Base-by-base conservation (phyloP, 2,113 vertebrate species). In the Bothrops jararaca region DNA sequence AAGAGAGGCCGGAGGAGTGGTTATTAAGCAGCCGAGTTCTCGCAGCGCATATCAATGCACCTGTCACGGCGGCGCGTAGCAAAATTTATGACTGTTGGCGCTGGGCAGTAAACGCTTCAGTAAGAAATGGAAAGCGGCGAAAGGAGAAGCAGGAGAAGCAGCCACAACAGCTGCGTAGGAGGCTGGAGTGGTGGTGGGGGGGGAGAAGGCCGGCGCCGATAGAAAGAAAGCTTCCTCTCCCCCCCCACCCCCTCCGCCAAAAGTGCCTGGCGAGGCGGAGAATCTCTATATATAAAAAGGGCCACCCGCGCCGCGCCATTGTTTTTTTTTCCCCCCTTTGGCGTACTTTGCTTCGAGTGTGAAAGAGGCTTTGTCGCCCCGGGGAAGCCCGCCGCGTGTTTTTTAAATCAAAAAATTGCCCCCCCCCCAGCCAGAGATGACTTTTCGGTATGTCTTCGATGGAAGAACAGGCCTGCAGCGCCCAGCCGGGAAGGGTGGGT, bases 1-100 rank as follows among this genome's bases (percentile, higher is more conserved):
- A 97, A 96, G 97, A 97, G 96, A 93, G 85, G 96, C 97, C 97
- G 96, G 97, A 94, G 98, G 96, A 98, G 98, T 98, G 98, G 98
- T 98, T 98, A 97, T 98, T 98, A 97, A 98, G 97, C 98, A 98
- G 98, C 97, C 97, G 97, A 97, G 98, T 96, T 97, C 97, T 98
- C 98, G 96, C 97, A 97, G 98, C 97, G 99, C 98, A 99, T 99
- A 99, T 99, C 98, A 99, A 99, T 99, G 98, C 99, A 99, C 98
- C 99, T 99, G 99, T 99, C 99, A 99, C 96, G 98, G 98, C 97
- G 98, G 98, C 98, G 98, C 97, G 98, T 98, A 97, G 97, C 98
- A 98, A 98, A 99, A 99, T 99, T 99, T 99, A 99, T 99, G 99
- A 98, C 98, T 98, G 95, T 97, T 96, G 98, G 98, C 97, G 95